Base-by-base conservation (phyloP, 2,797 vertebrate genomes). In the Cyclura pinguis region DNA sequence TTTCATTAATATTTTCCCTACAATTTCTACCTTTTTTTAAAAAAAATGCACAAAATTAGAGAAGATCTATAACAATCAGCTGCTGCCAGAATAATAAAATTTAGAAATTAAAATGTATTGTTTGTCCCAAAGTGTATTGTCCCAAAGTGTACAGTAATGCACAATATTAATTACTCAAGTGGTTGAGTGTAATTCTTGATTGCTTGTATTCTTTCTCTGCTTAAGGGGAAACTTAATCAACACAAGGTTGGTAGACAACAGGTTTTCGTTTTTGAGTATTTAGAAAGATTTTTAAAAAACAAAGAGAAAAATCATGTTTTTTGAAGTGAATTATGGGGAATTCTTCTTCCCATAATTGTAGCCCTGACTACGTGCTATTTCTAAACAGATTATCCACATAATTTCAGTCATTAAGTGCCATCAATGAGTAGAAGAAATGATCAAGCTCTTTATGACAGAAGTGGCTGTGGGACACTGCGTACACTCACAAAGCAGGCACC, bases 71-170 rank as follows among this genome's bases (percentile, higher is more conserved):
- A n/a, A 52, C 14, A 74, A 73, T 12, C 13, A 74, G 47, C 32
- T 73, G 2, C 55, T 85, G 50, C 50, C 69, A 74, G 69, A 73
- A 85, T 73, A 85, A 73, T 85, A 74, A 85, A 55, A 85, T 57
- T 74, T 55, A 50, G 50, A 85, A 85, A 85, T 85, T 74, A 74
- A 85, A 74, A 73, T 35, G 47, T 55, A 57, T n/a, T n/a, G n/a
- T n/a, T n/a, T 24, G 32, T 20, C 20, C 50, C 69, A 14, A 57
- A 74, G 84, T 85, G 50, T 35, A 73, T n/a, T 24, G 32, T 20
- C 20, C 50, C 69, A 14, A 57, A 74, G 84, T 85, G 50, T 35
- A 73, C 50, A 24, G 69, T 85, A 85, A 73, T 57, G 84, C 84
- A 57, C 47, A 74, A 35, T 55, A 74, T 74, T 85, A 69, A 74